phyloP scores from a whole-genome alignment of 2,888 invertebrate genomes.

The Drosophila monieri region DNA sequence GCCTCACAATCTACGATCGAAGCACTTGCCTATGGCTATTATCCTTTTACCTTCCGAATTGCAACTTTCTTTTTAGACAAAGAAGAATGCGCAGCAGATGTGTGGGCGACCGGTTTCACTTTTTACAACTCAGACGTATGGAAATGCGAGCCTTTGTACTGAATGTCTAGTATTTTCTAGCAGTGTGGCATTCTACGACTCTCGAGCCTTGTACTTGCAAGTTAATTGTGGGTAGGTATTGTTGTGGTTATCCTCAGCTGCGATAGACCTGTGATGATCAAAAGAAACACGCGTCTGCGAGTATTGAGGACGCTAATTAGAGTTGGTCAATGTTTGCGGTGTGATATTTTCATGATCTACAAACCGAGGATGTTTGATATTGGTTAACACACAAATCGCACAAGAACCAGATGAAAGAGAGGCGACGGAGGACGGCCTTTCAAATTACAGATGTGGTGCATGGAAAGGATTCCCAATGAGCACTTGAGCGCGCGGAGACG shows the following conservation, averaged over 20 bases:
- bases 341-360: constrained; percentile 8
- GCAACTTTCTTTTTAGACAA: constrained; percentile 52
- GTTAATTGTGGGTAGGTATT: neutral
- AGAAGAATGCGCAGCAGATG: constrained; percentile 11
- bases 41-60: constrained; percentile 20
- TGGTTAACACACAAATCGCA: constrained; percentile 35
- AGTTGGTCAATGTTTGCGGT: constrained; percentile 33
- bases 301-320: constrained; percentile 33
- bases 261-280: neutral
- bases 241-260: neutral
- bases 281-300: constrained; percentile 5
- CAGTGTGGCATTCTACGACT: neutral
- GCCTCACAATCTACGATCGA: constrained; percentile 30
- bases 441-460: constrained; percentile 22
- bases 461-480: constrained; percentile 63
- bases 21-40: constrained; percentile 56
- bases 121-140: constrained; percentile 43
- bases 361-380: constrained; percentile 27
- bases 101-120: constrained; percentile 48
- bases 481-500: constrained; percentile 68
- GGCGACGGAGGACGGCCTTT: constrained; percentile 47
- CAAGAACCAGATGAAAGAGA: constrained; percentile 41
- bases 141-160: constrained; percentile 25
- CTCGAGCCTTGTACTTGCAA: neutral
- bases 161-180: constrained; percentile 1